Evolutionary conservation across 2,888 invertebrate species (phyloP), one percentile per base, ranked within the genome.

Genomic region (Theretra japonica): DNA sequence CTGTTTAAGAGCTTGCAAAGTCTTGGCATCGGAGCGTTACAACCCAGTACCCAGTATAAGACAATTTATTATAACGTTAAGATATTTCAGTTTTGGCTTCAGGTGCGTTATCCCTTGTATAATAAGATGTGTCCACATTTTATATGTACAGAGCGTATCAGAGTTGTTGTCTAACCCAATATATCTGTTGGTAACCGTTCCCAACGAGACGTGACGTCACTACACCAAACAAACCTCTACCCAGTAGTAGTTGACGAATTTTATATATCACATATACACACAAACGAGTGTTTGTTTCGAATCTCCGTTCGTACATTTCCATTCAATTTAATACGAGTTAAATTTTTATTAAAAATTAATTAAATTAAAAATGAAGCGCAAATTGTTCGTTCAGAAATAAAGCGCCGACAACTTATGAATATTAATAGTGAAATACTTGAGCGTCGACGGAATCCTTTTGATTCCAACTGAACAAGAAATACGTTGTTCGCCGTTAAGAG

Each of bases 361-460:
- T 48, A 11, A 33, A 33, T 62, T 30, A 62, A 21, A 17, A 65
- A 62, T 15, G 21, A 41, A 21, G 11, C 5, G 33, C 7, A 65
- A 41, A 41, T 53, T 11, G 58, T 58, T 25, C 58, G 25, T 58
- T 25, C 58, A 15, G 25, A 58, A 58, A 58, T n/a, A n/a, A 53
- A 53, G 53, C 62, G 41, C 41, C 21, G 41, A 23, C 41, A 41
- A 23, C 62, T 48, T 41, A 41, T 41, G 59, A 60, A 60, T 60
- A 30, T 60, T 60, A 60, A 60, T 53, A 53, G 53, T n/a, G 53
- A 60, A 65, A 3, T 41, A 41, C 11, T 21, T 41, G 62, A 23
- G 21, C 62, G 17, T 53, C n/a, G 21, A 23, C 21, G 17, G 41
- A 65, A 65, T 65, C 41, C 62, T 65, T 65, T 65, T 65, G 41